Evolutionary conservation across 2,113 vertebrate genomes (phyloP).

Genomic region (Microcebus jonahi): DNA sequence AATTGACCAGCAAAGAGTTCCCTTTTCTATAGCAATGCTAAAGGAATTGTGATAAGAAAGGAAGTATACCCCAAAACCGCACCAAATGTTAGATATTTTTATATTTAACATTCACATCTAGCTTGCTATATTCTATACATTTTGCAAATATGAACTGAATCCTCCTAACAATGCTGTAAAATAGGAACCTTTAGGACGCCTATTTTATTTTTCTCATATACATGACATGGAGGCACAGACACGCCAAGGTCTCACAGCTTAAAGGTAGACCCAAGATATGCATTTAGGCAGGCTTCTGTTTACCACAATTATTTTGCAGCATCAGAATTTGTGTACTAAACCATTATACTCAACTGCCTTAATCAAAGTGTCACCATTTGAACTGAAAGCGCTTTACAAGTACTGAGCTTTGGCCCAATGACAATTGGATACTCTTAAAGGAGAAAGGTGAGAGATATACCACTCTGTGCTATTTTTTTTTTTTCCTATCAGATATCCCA

Average conservation of each 20-base stretch:
- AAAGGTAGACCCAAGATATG: not conserved
- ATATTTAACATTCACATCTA: not conserved
- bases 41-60: not conserved
- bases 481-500: no score
- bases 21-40: not conserved
- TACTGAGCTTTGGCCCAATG: not conserved
- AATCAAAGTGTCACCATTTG: not conserved
- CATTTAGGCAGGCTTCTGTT: not conserved
- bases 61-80: not conserved
- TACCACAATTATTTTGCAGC: not conserved
- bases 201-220: not conserved
- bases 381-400: not conserved
- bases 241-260: not conserved
- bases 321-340: not conserved
- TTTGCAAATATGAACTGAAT: not conserved
- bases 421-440: not conserved
- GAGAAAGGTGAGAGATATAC: not conserved
- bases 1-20: not conserved
- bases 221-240: not conserved
- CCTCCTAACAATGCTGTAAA: not conserved
- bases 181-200: not conserved
- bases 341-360: not conserved
- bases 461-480: not conserved
- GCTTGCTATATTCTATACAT: not conserved
- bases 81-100: not conserved